Percentiles rank a stretch among this genome's conserved stretches.
Conservation (phyloP, 2,888 invertebrate genomes). For the Cerastis leucographa region DNA sequence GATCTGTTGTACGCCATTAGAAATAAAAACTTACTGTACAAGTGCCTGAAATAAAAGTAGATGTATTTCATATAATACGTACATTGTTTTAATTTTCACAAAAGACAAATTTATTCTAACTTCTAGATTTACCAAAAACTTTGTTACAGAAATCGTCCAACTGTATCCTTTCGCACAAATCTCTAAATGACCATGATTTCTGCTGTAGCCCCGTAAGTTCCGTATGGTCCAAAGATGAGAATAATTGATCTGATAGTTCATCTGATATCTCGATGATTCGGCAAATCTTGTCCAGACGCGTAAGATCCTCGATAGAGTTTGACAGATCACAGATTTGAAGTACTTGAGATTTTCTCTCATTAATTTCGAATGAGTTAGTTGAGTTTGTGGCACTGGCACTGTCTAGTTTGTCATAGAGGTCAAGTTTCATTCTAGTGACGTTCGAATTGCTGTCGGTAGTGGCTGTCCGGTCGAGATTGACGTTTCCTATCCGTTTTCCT, state of each 20-base stretch:
- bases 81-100: constrained; percentile 58
- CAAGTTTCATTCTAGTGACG: constrained; percentile 68
- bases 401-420: constrained; percentile 86
- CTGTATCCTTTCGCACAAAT: constrained; percentile 84
- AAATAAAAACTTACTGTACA: constrained; percentile 67
- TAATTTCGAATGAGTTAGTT: constrained; percentile 81
- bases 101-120: constrained; percentile 35
- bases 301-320: constrained; percentile 83
- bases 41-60: constrained; percentile 66
- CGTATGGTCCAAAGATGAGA: constrained; percentile 75
- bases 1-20: constrained; percentile 51
- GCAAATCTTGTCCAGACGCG: constrained; percentile 85
- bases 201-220: constrained; percentile 47
- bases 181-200: constrained; percentile 85
- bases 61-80: constrained; percentile 57
- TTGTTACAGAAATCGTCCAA: constrained; percentile 86
- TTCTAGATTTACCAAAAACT: constrained; percentile 76
- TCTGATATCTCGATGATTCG: constrained; percentile 88
- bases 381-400: constrained; percentile 83
- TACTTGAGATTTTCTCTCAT: constrained; percentile 83
- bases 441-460: constrained; percentile 67
- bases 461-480: constrained; percentile 64
- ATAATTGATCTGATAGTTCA: constrained; percentile 84
- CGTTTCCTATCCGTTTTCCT: too few species aligned
- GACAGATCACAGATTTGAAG: constrained; percentile 82